Conservation (phyloP, 1,140 invertebrate species). For the Gryllus bimaculatus region DNA sequence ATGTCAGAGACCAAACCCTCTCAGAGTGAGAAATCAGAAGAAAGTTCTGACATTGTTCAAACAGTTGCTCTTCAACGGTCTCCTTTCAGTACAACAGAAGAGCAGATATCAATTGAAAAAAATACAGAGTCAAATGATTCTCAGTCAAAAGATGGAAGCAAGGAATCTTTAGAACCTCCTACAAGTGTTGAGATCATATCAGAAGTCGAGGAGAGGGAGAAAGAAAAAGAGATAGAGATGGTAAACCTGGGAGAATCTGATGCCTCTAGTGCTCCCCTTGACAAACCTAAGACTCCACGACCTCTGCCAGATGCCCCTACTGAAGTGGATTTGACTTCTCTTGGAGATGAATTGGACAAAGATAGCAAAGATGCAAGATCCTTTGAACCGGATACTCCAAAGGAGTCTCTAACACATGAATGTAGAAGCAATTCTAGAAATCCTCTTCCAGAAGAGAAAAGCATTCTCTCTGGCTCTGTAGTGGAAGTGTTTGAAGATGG, state of each 20-base stretch:
- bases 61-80: not conserved
- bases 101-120: not conserved
- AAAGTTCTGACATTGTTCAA: not conserved
- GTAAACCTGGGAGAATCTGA: slow-evolving; percentile 15
- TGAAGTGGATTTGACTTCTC: slow-evolving; percentile 21
- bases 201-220: slow-evolving; percentile 26
- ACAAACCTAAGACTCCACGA: not conserved
- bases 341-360: slow-evolving; percentile 4
- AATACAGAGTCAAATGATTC: not conserved
- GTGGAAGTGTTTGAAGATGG: not conserved
- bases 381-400: not conserved
- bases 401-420: not conserved
- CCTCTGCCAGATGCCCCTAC: slow-evolving; percentile 13
- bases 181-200: slow-evolving; percentile 16
- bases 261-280: not conserved
- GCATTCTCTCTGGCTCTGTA: not conserved
- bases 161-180: slow-evolving; percentile 10
- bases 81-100: not conserved
- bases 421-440: not conserved
- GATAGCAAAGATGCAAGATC: not conserved
- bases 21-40: not conserved
- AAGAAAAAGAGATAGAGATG: slow-evolving; percentile 29
- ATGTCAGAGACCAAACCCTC: too few species aligned
- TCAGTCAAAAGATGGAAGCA: not conserved
- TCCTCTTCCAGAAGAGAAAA: not conserved